These are phyloP conservation scores for Drosophila acutilabella DNA, from an alignment of 2,888 invertebrate species.

Conservation along the genomic window DNA sequence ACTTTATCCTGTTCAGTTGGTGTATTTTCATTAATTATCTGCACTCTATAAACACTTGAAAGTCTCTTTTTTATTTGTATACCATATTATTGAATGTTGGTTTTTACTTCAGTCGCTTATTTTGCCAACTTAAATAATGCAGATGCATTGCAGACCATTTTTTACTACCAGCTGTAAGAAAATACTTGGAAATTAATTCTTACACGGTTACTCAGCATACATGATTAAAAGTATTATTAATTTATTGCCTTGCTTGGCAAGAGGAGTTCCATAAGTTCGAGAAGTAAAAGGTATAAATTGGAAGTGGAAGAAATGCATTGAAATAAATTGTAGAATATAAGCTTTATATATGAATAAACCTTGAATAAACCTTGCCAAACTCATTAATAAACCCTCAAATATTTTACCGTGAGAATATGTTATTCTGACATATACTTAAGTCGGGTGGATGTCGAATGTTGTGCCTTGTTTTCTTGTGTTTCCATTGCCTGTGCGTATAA, in stretches of 20 bases:
- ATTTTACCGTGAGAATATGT: background rate
- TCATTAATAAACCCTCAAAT: background rate
- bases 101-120: slow-evolving; percentile 14
- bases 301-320: no score
- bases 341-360: no score
- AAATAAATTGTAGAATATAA: no score
- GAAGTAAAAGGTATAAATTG: no score
- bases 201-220: slow-evolving; percentile 52
- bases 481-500: slow-evolving; percentile 48
- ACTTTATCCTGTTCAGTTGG: background rate
- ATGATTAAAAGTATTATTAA: slow-evolving; percentile 71
- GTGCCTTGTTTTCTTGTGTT: no score
- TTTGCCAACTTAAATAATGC: slow-evolving; percentile 36
- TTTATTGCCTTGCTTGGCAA: slow-evolving; percentile 48
- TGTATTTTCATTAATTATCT: slow-evolving; percentile 19
- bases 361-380: background rate
- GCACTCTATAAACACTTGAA: slow-evolving; percentile 30
- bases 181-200: slow-evolving; percentile 58
- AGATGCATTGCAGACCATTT: slow-evolving; percentile 21
- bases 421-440: slow-evolving; percentile 8
- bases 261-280: slow-evolving; percentile 23
- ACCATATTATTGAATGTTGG: slow-evolving; percentile 23
- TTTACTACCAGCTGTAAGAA: slow-evolving; percentile 22
- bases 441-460: background rate
- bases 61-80: slow-evolving; percentile 1